Percentiles rank a stretch among this genome's conserved stretches.
phyloP scores from a whole-genome alignment of 2,888 invertebrate genomes.

The Drosophila neonasuta region DNA sequence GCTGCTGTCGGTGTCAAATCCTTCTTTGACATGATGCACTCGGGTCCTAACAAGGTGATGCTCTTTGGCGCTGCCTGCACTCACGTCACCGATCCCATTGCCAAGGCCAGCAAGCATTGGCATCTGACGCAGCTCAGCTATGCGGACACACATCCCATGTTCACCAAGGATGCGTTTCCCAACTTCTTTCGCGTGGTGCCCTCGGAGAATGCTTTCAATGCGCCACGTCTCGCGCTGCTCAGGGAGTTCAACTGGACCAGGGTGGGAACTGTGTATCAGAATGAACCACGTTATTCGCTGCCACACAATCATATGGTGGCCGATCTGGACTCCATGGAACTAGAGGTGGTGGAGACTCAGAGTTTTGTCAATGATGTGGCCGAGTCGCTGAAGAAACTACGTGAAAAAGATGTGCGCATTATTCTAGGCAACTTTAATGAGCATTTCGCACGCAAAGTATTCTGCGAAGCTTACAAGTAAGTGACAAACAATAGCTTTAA shows the following conservation, averaged over 20 bases:
- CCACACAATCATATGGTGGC: constrained; percentile 94
- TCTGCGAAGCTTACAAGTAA: constrained; percentile 92
- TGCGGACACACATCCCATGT: constrained; percentile 99
- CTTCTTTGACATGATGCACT: constrained; percentile 98
- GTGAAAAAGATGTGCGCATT: constrained; percentile 95
- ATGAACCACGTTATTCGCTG: constrained; percentile 95
- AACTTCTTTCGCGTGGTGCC: constrained; percentile 98
- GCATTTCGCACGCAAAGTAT: constrained; percentile 93
- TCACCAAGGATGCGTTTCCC: constrained; percentile 95
- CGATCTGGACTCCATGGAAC: constrained; percentile 90
- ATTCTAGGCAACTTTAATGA: constrained; percentile 98
- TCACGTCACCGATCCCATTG: constrained; percentile 97
- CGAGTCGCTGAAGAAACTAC: too few species aligned
- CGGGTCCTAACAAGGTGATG: constrained; percentile 95
- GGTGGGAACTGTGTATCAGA: constrained; percentile 98
- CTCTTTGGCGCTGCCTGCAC: constrained; percentile 98
- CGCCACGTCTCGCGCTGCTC: constrained; percentile 93
- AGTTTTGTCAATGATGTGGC: constrained; percentile 96
- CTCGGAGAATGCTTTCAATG: constrained; percentile 97
- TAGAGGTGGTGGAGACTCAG: constrained; percentile 93
- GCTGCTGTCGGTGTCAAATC: constrained; percentile 97
- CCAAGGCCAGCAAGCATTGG: constrained; percentile 98
- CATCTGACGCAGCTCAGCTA: constrained; percentile 97
- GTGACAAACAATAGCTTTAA: constrained; percentile 16
- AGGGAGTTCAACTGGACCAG: constrained; percentile 98